Base-by-base conservation (phyloP, 2,797 vertebrate genomes). In the Scomberomorus guttatus region DNA sequence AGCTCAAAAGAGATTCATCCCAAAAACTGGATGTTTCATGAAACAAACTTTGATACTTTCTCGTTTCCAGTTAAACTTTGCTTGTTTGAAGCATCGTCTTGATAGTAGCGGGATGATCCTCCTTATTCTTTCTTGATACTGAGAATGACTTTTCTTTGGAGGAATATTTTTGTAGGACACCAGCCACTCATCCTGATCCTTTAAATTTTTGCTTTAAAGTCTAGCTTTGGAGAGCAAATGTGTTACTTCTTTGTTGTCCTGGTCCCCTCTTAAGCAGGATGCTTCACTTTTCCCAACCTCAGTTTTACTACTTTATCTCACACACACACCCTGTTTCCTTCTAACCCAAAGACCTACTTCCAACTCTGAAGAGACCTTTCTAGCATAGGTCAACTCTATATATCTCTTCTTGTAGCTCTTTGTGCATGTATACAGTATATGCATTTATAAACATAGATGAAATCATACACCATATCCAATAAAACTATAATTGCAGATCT, bases 401-500 rank as follows among this genome's bases (percentile, higher is more conserved):
- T 65, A 83, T 34, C 25, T 62, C 48, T 74, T 3, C 9, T 20
- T 69, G 24, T 59, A 20, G 15, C 39, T 44, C 29, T 17, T 5
- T 68, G 50, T 20, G 1, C 46, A 20, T 56, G 29, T 14, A 37
- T 63, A 63, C 32, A 37, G 20, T 22, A 24, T 39, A 48, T 56
- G 39, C 29, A 44, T 55, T 52, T 54, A 68, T 70, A 59, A n/a
- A 39, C 54, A 25, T 48, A 51, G 18, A 77, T 70, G 71, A 72
- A 81, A 76, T 76, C 68, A 57, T 55, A 86, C 62, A 79, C 74
- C 79, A 17, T 29, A 25, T 48, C 64, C 64, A 62, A 52, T 77
- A 77, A 87, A 86, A 46, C 54, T 37, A n/a, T 63, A 32, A 56
- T 18, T 32, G 64, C 27, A 13, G 51, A 61, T 52, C 24, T 58